Base-by-base conservation (phyloP, 2,797 vertebrate genomes). In the Anabas testudineus region DNA sequence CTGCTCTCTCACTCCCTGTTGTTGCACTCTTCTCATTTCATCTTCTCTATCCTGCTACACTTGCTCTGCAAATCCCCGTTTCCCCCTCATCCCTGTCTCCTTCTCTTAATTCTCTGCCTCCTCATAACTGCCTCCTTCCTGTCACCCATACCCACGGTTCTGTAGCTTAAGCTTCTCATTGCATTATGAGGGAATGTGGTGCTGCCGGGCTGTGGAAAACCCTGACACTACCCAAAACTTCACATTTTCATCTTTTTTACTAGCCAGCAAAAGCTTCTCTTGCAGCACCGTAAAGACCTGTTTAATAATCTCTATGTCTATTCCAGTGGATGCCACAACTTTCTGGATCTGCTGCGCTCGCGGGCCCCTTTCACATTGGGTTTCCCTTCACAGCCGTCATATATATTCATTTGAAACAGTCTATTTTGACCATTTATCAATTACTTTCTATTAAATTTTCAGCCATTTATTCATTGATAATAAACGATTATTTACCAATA, bases 1-100 rank as follows among this genome's bases (percentile, higher is more conserved):
- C 49, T 70, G 87, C 88, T 89, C 91, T 88, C 80, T 88, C 81
- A 57, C 76, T 83, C 78, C 67, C 73, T n/a, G 37, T 64, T n/a
- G 74, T 78, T 63, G 72, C 78, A 79, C 82, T 89, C 79, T 75
- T 82, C 87, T 78, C 80, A 66, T 84, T 85, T 89, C 83, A 62
- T 85, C 74, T 71, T 34, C 67, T 78, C 78, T 56, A 58, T 82
- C 74, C 47, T 22, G 74, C 77, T 39, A 70, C 80, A 80, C 66
- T 87, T 68, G 73, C 74, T 67, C 66, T 81, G 71, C 82, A 88
- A 80, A 82, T 81, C 80, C 81, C 64, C 65, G 57, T 51, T 45
- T 34, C 51, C 52, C 48, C 46, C 19, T 76, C 79, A 61, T 82
- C 74, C 63, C 71, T 52, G 47, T 63, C 64, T 74, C 67, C 71